These are phyloP conservation scores for Drosophila tanythrix DNA, from an alignment of 2,888 invertebrate genomes.

Conservation along the genomic window DNA sequence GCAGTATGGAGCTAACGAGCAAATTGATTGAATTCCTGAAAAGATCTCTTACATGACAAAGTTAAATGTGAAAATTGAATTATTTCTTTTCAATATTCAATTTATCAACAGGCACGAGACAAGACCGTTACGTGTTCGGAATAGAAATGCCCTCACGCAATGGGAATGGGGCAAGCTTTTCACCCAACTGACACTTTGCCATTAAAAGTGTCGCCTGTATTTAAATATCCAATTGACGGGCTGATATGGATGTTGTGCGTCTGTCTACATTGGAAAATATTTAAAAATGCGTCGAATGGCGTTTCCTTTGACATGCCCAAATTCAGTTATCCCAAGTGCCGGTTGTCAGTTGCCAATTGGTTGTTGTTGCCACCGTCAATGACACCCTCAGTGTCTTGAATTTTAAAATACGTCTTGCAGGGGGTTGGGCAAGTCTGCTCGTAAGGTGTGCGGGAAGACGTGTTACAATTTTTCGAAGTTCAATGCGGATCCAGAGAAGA, in stretches of 20 bases:
- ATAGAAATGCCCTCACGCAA: constrained; percentile 54
- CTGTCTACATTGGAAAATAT: constrained; percentile 55
- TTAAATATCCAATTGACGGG: constrained; percentile 76
- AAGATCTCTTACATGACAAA: constrained; percentile 30
- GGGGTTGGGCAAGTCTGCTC: background rate
- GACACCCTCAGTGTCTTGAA: constrained; percentile 80
- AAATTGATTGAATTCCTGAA: constrained; percentile 25
- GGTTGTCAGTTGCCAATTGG: constrained; percentile 41
- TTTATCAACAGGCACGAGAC: constrained; percentile 77
- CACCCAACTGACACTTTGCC: constrained; percentile 46
- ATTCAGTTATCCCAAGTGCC: constrained; percentile 64
- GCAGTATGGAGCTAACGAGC: background rate
- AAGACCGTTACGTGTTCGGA: constrained; percentile 76
- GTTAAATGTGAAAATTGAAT: constrained; percentile 75
- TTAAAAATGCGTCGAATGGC: constrained; percentile 68
- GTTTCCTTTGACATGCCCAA: constrained; percentile 51
- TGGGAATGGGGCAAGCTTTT: constrained; percentile 8
- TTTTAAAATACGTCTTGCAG: constrained; percentile 70
- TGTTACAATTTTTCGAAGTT: constrained; percentile 65
- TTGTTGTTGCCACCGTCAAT: constrained; percentile 65
- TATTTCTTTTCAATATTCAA: constrained; percentile 84
- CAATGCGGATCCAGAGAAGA: constrained; percentile 29
- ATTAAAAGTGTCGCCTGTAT: constrained; percentile 81
- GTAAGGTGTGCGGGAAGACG: constrained; percentile 60
- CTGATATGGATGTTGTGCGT: constrained; percentile 29